Evolutionary conservation across 2,888 invertebrate genomes (phyloP).

Genomic region (Ormyrus rosae): DNA sequence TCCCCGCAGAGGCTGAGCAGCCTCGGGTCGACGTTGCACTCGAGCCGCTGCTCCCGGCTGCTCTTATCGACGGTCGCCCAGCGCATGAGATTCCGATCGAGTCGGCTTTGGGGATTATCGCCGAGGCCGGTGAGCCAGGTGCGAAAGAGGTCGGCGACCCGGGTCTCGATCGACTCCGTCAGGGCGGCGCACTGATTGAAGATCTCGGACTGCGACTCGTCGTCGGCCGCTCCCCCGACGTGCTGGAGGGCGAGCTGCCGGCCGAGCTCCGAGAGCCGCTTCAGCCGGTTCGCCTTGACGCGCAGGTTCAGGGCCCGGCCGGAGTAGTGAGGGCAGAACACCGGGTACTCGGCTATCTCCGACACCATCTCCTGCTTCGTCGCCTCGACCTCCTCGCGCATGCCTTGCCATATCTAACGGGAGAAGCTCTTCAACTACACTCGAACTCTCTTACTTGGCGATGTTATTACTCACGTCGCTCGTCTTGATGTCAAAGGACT

Average conservation of each 20-base stretch:
- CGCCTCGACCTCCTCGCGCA: conserved; percentile 85
- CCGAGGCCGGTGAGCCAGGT: conserved; percentile 80
- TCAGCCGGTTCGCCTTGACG: conserved; percentile 82
- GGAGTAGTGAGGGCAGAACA: conserved; percentile 83
- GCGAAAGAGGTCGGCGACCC: conserved; percentile 77
- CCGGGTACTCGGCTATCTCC: conserved; percentile 80
- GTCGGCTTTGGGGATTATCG: conserved; percentile 78
- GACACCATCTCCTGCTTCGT: conserved; percentile 84
- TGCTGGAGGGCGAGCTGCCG: conserved; percentile 87
- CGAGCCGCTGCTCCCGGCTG: conserved; percentile 69
- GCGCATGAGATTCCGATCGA: conserved; percentile 85
- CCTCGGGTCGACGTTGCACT: conserved; percentile 86
- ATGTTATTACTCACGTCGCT: conserved; percentile 12
- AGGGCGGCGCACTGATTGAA: conserved; percentile 83
- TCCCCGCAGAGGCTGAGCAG: conserved; percentile 85
- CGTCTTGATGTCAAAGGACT: conserved; percentile 81
- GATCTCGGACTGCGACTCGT: conserved; percentile 83
- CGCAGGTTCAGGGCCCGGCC: conserved; percentile 84
- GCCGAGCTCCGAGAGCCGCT: conserved; percentile 81
- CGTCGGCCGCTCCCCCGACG: conserved; percentile 61
- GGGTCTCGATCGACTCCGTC: conserved; percentile 79
- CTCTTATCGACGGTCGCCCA: conserved; percentile 77
- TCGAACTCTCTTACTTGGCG: no score
- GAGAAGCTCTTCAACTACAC: no score
- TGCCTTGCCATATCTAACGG: conserved; percentile 84